Evolutionary conservation across 1,140 invertebrate genomes (phyloP), one percentile per base, ranked within the genome.

Genomic region (Aphaenogaster ashmeadi): DNA sequence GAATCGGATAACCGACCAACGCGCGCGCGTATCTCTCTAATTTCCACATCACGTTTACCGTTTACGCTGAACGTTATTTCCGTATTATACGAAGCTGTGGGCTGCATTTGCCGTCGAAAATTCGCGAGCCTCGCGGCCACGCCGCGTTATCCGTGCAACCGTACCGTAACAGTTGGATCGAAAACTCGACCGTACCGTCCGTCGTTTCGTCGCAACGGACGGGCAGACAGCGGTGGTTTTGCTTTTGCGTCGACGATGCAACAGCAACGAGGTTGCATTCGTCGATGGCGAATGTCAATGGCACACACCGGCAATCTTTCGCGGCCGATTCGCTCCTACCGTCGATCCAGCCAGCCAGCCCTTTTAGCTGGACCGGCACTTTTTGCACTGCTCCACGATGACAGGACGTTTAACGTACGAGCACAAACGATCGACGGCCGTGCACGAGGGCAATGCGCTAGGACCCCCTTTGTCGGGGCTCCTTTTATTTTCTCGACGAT

Each of bases 341-440:
- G 52, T 50, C 41, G 21, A 80, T 79, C 44, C 27, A 58, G 44
- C 33, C 60, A 67, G 27, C 44, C 47, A 44, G 41, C 41, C 18
- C 56, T 79, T 86, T 86, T 79, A 86, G 72, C 60, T 47, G 83
- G 83, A 41, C 47, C 83, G 83, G 83, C 72, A 86, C 83, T 86
- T 86, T 86, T 86, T 86, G 83, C 83, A 52, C 83, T 8, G 58
- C 47, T 66, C 83, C 75, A 79, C 72, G 83, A 79, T 79, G 83
- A 66, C 83, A 79, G 83, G 74, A 86, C 83, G 83, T 86, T 86
- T 86, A 86, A 86, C 74, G 72, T 86, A 79, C 38, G 83, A 79
- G 74, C 44, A 79, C 83, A 79, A 86, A 86, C 74, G 74, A 60
- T 79, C 58, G 47, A 18, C 83, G 74, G 36, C 50, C 58, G 74